Evolutionary conservation across 1,140 invertebrate species (phyloP).

Genomic region (Melipona quadrifasciata): DNA sequence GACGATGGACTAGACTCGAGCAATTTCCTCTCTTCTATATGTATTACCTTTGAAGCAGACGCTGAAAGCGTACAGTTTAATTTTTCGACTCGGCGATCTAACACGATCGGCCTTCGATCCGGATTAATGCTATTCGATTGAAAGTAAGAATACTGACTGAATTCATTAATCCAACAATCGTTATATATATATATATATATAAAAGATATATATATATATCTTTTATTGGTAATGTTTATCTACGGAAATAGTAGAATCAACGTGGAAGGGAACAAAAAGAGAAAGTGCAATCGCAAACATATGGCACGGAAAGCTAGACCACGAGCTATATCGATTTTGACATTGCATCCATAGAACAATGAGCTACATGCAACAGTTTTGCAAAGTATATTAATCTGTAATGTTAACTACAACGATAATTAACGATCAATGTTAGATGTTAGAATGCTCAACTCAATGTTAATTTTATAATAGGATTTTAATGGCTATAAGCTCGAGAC

Average conservation of each 20-base stretch:
- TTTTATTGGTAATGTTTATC: neutral
- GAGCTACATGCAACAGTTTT: neutral
- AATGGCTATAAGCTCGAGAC: neutral
- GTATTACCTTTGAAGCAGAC: neutral
- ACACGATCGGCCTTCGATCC: constrained; percentile 22
- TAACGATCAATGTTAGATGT: too few species aligned
- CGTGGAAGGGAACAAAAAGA: neutral
- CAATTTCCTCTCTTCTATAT: constrained; percentile 55
- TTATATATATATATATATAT: too few species aligned
- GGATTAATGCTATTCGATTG: constrained; percentile 22
- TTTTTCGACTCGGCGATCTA: constrained; percentile 33
- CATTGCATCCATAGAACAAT: neutral
- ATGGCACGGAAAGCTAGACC: neutral
- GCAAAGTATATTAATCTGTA: neutral
- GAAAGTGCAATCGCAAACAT: neutral
- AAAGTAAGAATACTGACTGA: neutral
- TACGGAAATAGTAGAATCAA: neutral
- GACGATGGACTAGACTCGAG: neutral
- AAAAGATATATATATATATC: too few species aligned
- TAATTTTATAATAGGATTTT: neutral
- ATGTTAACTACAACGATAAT: neutral
- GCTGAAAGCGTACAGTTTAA: constrained; percentile 32
- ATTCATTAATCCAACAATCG: neutral
- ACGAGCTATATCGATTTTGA: neutral
- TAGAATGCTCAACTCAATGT: too few species aligned